Base-by-base conservation (phyloP, 2,888 invertebrate genomes). In the Cephus pulcher region DNA sequence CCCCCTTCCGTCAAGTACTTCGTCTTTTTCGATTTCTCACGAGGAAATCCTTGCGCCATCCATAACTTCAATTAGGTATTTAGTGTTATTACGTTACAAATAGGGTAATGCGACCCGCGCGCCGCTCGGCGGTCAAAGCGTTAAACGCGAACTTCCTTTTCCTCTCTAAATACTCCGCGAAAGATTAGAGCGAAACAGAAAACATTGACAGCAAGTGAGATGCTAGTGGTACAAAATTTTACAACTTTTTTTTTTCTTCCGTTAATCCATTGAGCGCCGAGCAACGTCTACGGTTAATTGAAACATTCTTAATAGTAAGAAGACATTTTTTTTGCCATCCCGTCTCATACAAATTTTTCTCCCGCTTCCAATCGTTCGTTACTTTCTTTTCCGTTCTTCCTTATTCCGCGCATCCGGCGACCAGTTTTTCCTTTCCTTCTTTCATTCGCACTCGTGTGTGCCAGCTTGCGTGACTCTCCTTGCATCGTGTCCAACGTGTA, bases 261-360 rank as follows among this genome's bases (percentile, higher is more conserved):
- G 69, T 75, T 78, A 79, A 79, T 75, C 79, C 37, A 80, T 81
- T 80, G 78, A 75, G 82, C 80, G 82, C 82, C 83, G 81, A 83
- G 79, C 82, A 83, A 84, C 83, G 83, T 79, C 75, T 80, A 78
- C 69, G 68, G 23, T 79, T 74, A 76, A 76, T 56, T 76, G 77
- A 77, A 70, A 40, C 69, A 56, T 81, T 84, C 81, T 80, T 84
- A 83, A 83, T 84, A 81, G 84, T 84, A 83, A 83, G 83, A 84
- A 88, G 85, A 86, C 85, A 86, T 84, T 85, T 87, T 86, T 86
- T 88, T 87, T 86, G 87, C 87, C 87, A 88, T 88, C 85, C 85
- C 86, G 75, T 80, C 79, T 80, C 70, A 56, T 82, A 80, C 78
- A 80, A 76, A 69, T 76, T 75, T 69, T 75, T 77, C 30, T 77